Percentiles rank a stretch among this genome's conserved stretches.
phyloP scores from a whole-genome alignment of 1,140 invertebrate species.

The Mactra quadrangularis region DNA sequence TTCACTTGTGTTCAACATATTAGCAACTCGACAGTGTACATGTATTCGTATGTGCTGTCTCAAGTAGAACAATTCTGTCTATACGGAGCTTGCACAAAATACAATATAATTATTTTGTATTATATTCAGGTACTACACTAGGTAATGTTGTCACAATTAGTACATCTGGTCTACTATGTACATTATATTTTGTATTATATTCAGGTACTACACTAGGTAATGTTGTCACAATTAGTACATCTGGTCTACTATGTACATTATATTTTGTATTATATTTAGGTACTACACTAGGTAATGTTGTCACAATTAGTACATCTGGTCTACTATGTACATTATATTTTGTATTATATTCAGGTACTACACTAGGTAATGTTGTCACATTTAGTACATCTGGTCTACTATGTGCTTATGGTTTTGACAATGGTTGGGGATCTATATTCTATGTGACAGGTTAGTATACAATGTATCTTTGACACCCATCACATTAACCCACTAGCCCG shows the following conservation, averaged over 20 bases:
- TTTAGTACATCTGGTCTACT: conserved; percentile 72
- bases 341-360: conserved; percentile 85
- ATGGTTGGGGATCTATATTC: conserved; percentile 77
- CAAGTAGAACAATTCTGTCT: too few relatives aligned
- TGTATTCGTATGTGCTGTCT: too few relatives aligned
- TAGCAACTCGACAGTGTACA: too few relatives aligned
- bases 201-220: conserved; percentile 84
- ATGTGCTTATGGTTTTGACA: conserved; percentile 70
- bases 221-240: conserved; percentile 70
- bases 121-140: conserved; percentile 83
- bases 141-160: conserved; percentile 74
- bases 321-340: conserved; percentile 72
- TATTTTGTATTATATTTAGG: too few relatives aligned
- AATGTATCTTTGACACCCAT: conserved; percentile 39
- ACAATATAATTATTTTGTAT: too few relatives aligned
- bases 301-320: conserved; percentile 72
- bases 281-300: conserved; percentile 72
- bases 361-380: conserved; percentile 71
- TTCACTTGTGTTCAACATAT: too few relatives aligned
- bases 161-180: conserved; percentile 67
- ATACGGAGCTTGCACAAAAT: too few relatives aligned
- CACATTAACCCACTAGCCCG: not conserved
- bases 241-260: conserved; percentile 73
- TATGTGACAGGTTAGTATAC: conserved; percentile 72
- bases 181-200: too few relatives aligned